Conservation (phyloP, 2,113 vertebrate species). For the Spermophilus dauricus region DNA sequence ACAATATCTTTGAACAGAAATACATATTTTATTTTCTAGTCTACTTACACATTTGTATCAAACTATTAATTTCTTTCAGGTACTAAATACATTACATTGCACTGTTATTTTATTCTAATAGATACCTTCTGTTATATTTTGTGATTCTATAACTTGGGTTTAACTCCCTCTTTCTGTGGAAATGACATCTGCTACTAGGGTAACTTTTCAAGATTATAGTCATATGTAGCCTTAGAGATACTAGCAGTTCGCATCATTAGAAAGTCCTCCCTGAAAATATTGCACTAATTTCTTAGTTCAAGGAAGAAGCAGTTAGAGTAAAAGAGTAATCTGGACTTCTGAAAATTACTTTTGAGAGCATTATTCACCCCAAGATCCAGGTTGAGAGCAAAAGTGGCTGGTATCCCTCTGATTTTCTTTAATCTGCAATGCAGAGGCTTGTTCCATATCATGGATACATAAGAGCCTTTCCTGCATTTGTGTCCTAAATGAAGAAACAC, state of each 20-base stretch:
- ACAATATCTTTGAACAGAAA: background rate
- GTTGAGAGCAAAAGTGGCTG: background rate
- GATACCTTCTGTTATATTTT: background rate
- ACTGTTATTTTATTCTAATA: constrained; percentile 21
- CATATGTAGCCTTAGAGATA: background rate
- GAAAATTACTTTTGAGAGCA: constrained; percentile 32
- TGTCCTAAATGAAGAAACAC: constrained; percentile 21
- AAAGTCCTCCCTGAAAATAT: background rate
- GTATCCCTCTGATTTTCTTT: background rate
- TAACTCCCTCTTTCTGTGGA: background rate
- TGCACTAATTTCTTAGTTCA: constrained; percentile 16
- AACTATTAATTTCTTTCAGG: background rate
- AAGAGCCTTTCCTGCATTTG: background rate
- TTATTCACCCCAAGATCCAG: background rate
- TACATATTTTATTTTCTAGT: background rate
- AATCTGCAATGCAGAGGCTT: background rate
- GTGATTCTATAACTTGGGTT: background rate
- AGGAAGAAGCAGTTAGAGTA: background rate
- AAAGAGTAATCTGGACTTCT: background rate
- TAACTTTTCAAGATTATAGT: constrained; percentile 2
- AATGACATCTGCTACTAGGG: background rate
- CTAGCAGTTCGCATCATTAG: background rate
- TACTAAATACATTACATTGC: background rate
- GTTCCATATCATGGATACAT: background rate
- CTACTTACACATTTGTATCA: background rate